Base-by-base conservation (phyloP, 2,797 vertebrate species). In the Helicolenus hilgendorfi region DNA sequence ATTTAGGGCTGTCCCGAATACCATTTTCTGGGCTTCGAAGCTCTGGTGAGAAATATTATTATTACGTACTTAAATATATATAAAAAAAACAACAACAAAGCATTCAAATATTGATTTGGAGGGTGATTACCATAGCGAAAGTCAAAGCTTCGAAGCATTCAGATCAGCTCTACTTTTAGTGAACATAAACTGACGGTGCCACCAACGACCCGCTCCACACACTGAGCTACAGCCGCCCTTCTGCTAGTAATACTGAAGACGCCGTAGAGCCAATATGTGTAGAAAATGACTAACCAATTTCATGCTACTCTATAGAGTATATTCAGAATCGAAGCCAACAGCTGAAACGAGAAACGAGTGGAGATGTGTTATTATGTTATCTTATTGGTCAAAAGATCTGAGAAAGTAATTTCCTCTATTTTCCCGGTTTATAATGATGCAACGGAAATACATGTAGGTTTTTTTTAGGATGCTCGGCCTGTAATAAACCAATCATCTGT, bases 401-500 rank as follows among this genome's bases (percentile, higher is more conserved):
- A 79, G 70, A 49, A 26, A 56, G 63, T 45, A 29, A 26, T 41
- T 70, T 59, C 13, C 15, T 71, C 58, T 27, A 22, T 35, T 81
- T 56, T 59, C 0, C 29, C 15, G 71, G 15, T 72, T 29, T 71
- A 14, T 36, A 38, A 62, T 27, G 33, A 2, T 53, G 45, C 7
- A 38, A 24, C 31, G 5, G 65, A 22, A 22, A 7, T 45, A n/a
- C 14, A 31, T 22, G n/a, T 11, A 22, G 1, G 29, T 38, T 65
- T 63, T 9, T 59, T 60, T 80, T 27, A 64, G 41, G 29, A 58
- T 77, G n/a, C 60, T 63, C 2, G 18, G 76, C 74, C 38, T 81
- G 69, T 24, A 77, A 74, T 65, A 33, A 75, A 41, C 22, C 59
- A 26, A 38, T 81, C 68, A 76, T 49, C 33, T 38, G n/a, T 68